phyloP scores from a whole-genome alignment of 1,140 invertebrate species.

The Nephotettix cincticeps region DNA sequence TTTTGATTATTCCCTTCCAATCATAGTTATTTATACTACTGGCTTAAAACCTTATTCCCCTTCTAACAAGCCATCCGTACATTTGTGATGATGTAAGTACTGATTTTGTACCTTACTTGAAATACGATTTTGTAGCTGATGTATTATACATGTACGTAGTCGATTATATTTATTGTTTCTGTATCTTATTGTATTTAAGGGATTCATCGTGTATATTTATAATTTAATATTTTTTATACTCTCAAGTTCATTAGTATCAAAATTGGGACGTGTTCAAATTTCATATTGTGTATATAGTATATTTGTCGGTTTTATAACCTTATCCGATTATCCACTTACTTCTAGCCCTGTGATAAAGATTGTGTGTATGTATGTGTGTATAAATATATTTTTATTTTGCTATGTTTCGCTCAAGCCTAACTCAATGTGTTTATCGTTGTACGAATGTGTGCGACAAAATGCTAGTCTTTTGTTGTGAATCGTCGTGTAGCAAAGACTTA shows the following conservation, averaged over 20 bases:
- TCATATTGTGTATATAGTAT: not conserved
- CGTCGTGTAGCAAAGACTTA: slow-evolving; percentile 10
- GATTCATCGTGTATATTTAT: slow-evolving; percentile 4
- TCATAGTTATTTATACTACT: no score
- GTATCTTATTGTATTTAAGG: slow-evolving; percentile 12
- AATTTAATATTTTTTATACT: slow-evolving; percentile 19
- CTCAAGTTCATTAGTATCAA: slow-evolving; percentile 9
- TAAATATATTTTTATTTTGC: slow-evolving; percentile 19
- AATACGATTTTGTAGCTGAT: not conserved
- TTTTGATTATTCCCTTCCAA: not conserved
- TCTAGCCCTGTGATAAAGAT: slow-evolving; percentile 19
- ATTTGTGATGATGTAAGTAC: slow-evolving; percentile 2
- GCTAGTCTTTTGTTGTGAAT: slow-evolving; percentile 20
- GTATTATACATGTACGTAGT: slow-evolving; percentile 17
- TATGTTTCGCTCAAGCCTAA: slow-evolving; percentile 20
- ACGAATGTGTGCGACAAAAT: not conserved
- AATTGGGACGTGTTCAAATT: slow-evolving; percentile 16
- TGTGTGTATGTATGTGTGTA: slow-evolving; percentile 8
- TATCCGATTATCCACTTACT: slow-evolving; percentile 5
- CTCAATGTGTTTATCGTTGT: slow-evolving; percentile 15
- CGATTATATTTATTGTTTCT: slow-evolving; percentile 1
- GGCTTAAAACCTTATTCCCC: no score
- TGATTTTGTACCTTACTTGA: slow-evolving; percentile 12
- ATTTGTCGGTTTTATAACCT: not conserved
- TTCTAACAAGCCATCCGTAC: not conserved